Evolutionary conservation across 2,888 invertebrate genomes (phyloP).

Genomic region (Chamaedrilus cognettii): DNA sequence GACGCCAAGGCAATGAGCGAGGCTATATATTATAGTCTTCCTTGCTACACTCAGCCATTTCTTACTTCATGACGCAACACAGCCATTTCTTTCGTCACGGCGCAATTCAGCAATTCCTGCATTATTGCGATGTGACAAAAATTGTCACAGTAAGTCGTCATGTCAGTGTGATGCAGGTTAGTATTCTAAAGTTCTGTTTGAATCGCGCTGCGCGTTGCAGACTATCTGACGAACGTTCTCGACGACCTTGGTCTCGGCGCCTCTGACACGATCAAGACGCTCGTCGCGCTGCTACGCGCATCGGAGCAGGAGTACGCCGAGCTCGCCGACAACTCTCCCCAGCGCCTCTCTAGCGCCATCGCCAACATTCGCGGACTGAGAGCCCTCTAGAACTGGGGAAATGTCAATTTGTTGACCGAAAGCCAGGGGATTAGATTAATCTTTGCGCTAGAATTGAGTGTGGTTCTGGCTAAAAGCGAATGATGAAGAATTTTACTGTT

Average conservation of each 20-base stretch:
- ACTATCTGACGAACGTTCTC: constrained; percentile 78
- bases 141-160: not conserved
- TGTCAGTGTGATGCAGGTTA: not conserved
- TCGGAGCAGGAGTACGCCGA: constrained; percentile 71
- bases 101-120: not conserved
- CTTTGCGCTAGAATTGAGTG: too few species aligned
- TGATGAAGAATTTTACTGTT: too few species aligned
- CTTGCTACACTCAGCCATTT: too few species aligned
- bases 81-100: not conserved
- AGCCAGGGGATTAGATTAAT: too few species aligned
- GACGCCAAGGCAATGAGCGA: too few species aligned
- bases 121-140: not conserved
- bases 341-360: constrained; percentile 74
- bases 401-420: too few species aligned
- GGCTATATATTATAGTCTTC: too few species aligned
- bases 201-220: too few species aligned
- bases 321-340: constrained; percentile 70
- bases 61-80: too few species aligned
- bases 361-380: constrained; percentile 69
- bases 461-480: too few species aligned
- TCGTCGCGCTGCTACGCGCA: constrained; percentile 70
- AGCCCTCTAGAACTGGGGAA: too few species aligned
- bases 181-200: not conserved
- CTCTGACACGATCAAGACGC: constrained; percentile 71
- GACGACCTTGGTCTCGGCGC: constrained; percentile 77